Base-by-base conservation (phyloP, 2,888 invertebrate genomes). In the Chesias legatella region DNA sequence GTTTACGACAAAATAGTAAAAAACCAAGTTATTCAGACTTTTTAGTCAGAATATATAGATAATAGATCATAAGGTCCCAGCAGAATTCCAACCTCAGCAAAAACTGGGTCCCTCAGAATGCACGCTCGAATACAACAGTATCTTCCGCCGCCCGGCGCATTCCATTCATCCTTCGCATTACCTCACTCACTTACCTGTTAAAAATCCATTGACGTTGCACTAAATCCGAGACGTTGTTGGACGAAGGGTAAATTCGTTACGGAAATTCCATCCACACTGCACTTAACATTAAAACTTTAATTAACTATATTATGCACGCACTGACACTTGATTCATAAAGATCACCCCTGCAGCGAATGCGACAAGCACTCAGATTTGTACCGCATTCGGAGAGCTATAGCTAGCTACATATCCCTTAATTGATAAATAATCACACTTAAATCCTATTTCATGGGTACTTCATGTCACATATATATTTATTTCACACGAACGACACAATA, bases 181-280 rank as follows among this genome's bases (percentile, higher is more conserved):
- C 32, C 39, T 60, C 64, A 10, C 58, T 59, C 64, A 10, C 58
- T 65, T 73, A 80, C 82, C 80, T 82, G 67, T 51, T 77, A 81
- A 58, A 71, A 66, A 69, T 73, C 80, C 83, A 83, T 83, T 55
- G 70, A 69, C 51, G 53, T 53, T 39, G 33, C 44, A 43, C 40
- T 30, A 52, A 56, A 24, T 41, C 43, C 25, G 28, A 24, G 28
- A 38, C 31, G 26, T 11, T 25, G 24, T 25, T 36, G 44, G 40
- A 38, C 39, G 24, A 29, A 30, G 35, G 27, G 27, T 28, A 22
- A 26, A 33, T 35, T 24, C 11, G 13, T 53, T 38, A 53, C 44
- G 40, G 29, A 33, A 25, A 45, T 32, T 43, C 32, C 33, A 34
- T 42, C 34, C 33, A 45, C 41, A 35, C 33, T 23, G 25, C 34